These are phyloP conservation scores for Cavia aperea DNA, from an alignment of 2,113 vertebrate species.

Conservation along the genomic window DNA sequence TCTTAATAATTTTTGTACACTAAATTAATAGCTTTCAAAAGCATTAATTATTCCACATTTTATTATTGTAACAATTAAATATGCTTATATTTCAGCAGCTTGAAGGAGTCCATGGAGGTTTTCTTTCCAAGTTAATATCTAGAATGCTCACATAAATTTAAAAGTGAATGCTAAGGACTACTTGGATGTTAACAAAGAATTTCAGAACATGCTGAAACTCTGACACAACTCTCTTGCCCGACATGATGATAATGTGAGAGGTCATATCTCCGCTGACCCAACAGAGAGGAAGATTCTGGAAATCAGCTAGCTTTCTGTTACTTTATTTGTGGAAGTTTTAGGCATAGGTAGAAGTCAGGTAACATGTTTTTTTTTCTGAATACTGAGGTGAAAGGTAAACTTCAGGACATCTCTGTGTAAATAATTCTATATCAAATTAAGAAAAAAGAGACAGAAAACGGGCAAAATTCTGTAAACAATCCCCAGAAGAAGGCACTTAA, in stretches of 20 bases:
- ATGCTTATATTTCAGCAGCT: constrained; percentile 35
- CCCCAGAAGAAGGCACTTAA: not conserved
- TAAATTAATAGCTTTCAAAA: constrained; percentile 60
- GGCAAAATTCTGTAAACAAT: not conserved
- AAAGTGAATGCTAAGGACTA: not conserved
- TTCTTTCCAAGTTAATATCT: constrained; percentile 31
- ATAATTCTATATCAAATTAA: not conserved
- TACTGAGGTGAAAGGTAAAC: not conserved
- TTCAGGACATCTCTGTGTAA: not conserved
- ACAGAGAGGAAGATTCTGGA: not conserved
- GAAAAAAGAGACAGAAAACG: not conserved
- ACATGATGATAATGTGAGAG: not conserved
- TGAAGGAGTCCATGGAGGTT: constrained; percentile 16
- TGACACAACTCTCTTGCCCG: not conserved
- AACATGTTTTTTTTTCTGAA: not conserved
- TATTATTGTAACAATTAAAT: constrained; percentile 58
- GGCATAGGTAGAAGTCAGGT: not conserved
- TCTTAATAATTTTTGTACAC: constrained; percentile 58
- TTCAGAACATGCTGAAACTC: not conserved
- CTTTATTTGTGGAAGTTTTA: not conserved
- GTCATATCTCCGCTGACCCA: fast-evolving
- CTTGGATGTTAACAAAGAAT: not conserved
- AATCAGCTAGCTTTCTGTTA: not conserved
- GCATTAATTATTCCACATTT: constrained; percentile 62
- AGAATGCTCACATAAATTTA: constrained; percentile 15